A percentile compares a stretch with the other conserved stretches of the same genome.
phyloP scores from a whole-genome alignment of 2,797 vertebrate species.

The Halcyon badia region DNA sequence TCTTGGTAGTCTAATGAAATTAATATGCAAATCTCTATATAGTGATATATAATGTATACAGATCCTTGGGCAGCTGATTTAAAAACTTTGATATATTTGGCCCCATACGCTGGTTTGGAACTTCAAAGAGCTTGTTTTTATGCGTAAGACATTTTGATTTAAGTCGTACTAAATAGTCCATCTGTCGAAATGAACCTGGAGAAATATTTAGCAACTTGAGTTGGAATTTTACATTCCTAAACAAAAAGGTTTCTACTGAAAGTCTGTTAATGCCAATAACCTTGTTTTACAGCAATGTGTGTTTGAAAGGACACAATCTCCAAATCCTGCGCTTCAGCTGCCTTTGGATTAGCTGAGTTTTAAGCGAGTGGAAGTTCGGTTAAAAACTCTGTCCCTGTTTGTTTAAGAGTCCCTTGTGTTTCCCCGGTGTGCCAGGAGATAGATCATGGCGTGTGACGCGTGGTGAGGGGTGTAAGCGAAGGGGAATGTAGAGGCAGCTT shows the following conservation, averaged over 20 bases:
- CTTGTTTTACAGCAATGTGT: background rate
- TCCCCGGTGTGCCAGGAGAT: background rate
- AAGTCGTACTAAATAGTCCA: accelerated
- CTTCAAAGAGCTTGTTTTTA: background rate
- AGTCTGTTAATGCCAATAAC: background rate
- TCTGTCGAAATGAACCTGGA: background rate
- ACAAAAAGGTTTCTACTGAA: background rate
- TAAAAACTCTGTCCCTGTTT: background rate
- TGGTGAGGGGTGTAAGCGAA: background rate
- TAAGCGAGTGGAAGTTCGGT: background rate
- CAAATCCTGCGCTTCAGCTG: background rate
- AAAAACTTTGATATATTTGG: background rate
- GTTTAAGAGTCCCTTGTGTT: background rate
- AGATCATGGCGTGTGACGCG: background rate
- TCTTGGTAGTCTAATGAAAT: background rate
- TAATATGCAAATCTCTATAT: accelerated
- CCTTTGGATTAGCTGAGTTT: background rate
- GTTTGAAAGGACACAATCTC: background rate
- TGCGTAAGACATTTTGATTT: background rate
- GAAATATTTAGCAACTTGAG: background rate
- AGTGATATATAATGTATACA: accelerated
- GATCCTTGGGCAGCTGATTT: background rate
- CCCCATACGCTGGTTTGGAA: accelerated
- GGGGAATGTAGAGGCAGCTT: background rate
- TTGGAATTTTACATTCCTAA: background rate